phyloP scores from a whole-genome alignment of 2,113 vertebrate species.

The Cebidichthys violaceus region DNA sequence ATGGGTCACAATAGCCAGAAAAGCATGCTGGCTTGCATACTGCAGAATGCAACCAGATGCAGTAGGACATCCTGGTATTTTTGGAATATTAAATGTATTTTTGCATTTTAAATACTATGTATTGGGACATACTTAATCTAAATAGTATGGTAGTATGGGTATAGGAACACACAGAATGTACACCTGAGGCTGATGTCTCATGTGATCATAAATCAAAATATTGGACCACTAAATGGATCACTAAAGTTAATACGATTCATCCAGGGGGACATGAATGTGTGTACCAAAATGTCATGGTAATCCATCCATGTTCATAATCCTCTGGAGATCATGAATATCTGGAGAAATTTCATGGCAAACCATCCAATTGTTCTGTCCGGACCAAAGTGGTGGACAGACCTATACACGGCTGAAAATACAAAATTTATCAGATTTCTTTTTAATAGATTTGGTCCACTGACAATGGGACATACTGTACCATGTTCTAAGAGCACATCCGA shows the following conservation, averaged over 20 bases:
- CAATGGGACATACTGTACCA: not conserved
- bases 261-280: not conserved
- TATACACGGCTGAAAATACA: not conserved
- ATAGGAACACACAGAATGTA: not conserved
- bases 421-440: not conserved
- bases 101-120: not conserved
- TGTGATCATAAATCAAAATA: not conserved
- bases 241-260: not conserved
- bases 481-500: not conserved
- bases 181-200: not conserved
- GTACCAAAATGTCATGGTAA: not conserved
- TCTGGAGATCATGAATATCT: too few relatives aligned
- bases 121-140: not conserved
- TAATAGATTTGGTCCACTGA: not conserved
- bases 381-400: too few relatives aligned
- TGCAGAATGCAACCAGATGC: not conserved
- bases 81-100: too few relatives aligned
- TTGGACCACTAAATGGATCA: not conserved
- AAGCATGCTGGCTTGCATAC: not conserved
- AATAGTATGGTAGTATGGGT: not conserved
- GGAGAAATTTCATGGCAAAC: not conserved
- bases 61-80: not conserved
- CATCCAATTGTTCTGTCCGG: not conserved
- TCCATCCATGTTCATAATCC: not conserved
- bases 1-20: not conserved